Evolutionary conservation across 2,797 vertebrate species (phyloP).

Genomic region (Micrastur ruficollis): DNA sequence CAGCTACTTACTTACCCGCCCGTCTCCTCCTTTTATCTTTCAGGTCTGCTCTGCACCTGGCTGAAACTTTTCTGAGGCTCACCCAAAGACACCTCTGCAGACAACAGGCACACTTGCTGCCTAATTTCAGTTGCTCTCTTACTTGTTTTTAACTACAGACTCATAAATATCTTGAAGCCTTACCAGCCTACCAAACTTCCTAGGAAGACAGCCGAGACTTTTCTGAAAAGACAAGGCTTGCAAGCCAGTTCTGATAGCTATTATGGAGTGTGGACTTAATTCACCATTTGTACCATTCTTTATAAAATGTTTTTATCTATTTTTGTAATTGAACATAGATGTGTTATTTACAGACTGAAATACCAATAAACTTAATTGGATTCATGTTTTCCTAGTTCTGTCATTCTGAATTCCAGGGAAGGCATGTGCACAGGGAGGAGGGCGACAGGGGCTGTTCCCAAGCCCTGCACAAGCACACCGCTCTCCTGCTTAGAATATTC

Average conservation of each 20-base stretch:
- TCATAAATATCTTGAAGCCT: neutral
- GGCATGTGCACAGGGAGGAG: neutral
- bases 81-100: constrained; percentile 36
- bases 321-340: constrained; percentile 22
- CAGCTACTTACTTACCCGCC: neutral
- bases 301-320: constrained; percentile 20
- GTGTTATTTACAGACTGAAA: constrained; percentile 24
- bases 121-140: constrained; percentile 43
- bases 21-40: constrained; percentile 68
- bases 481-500: neutral
- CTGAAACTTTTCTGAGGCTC: constrained; percentile 60
- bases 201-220: neutral
- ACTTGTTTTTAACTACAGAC: neutral
- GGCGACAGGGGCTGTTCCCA: neutral
- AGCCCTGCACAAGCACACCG: neutral
- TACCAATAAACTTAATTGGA: constrained; percentile 56
- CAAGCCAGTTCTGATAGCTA: neutral
- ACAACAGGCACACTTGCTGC: constrained; percentile 15
- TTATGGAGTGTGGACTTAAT: neutral
- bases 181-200: neutral
- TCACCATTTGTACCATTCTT: neutral
- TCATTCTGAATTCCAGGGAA: neutral
- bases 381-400: neutral
- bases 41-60: constrained; percentile 72
- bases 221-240: neutral